These are phyloP conservation scores for Aurelia sp. DNA, from an alignment of 30 jellyfish, hydroid and myxozoan genomes.

Conservation along the genomic window DNA sequence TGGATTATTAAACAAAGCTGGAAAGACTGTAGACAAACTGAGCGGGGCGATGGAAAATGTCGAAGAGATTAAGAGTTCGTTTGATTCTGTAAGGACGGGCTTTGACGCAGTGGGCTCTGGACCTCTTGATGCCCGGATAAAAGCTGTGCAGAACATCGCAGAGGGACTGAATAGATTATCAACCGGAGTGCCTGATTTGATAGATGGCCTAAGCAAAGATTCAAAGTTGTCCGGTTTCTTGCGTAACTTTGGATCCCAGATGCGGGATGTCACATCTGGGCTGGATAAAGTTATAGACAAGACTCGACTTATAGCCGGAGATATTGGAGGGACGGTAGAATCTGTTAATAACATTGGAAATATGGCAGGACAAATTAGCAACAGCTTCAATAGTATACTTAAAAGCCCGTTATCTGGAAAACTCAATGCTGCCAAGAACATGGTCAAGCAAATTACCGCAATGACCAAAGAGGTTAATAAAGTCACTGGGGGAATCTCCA, in stretches of 20 bases:
- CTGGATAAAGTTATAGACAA: constrained; percentile 53
- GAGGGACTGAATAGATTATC: constrained; percentile 70
- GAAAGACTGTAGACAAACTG: constrained; percentile 60
- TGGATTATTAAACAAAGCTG: constrained; percentile 75
- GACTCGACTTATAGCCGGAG: constrained; percentile 65
- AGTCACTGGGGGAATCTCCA: constrained; percentile 66
- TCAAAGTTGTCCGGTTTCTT: constrained; percentile 63
- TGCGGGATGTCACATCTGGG: constrained; percentile 81
- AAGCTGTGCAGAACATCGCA: constrained; percentile 80
- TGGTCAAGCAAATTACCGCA: constrained; percentile 45
- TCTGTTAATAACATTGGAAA: constrained; percentile 54
- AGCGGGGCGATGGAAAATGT: constrained; percentile 72
- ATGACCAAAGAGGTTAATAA: constrained; percentile 79
- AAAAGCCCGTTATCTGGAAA: constrained; percentile 76
- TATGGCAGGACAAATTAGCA: constrained; percentile 57
- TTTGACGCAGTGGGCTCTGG: constrained; percentile 71
- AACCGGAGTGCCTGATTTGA: constrained; percentile 75
- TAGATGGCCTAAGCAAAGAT: constrained; percentile 53
- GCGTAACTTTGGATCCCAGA: constrained; percentile 83
- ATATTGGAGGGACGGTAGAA: constrained; percentile 68
- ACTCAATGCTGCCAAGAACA: constrained; percentile 43
- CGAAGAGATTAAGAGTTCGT: constrained; percentile 55
- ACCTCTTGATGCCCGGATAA: constrained; percentile 85
- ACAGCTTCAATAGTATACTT: constrained; percentile 63
- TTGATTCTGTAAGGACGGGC: constrained; percentile 27